A percentile compares a stretch with the other conserved stretches of the same genome.
Evolutionary conservation across 2,888 invertebrate genomes (phyloP).

Genomic region (Physocephala rufipes): DNA sequence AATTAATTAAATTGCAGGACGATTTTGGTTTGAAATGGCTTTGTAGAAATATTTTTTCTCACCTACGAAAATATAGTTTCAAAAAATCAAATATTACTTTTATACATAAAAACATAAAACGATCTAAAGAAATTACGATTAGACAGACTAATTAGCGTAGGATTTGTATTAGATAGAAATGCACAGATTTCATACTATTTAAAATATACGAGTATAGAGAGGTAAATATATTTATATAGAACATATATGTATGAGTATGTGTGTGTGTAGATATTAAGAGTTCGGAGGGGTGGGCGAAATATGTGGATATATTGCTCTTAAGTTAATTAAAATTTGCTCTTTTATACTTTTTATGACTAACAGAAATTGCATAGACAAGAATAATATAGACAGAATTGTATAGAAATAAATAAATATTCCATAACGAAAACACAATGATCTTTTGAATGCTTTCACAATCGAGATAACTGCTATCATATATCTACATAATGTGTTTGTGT

Average conservation of each 20-base stretch:
- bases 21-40: too few relatives aligned
- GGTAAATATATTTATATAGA: too few relatives aligned
- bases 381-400: not conserved
- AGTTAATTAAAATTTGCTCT: not conserved
- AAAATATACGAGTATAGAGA: too few relatives aligned
- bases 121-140: slow-evolving; percentile 65
- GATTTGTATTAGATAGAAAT: not conserved
- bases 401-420: not conserved
- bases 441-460: too few relatives aligned
- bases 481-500: too few relatives aligned
- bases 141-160: not conserved
- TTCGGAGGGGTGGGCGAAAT: not conserved
- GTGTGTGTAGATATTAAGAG: too few relatives aligned
- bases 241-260: too few relatives aligned
- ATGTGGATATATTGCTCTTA: slow-evolving; percentile 5
- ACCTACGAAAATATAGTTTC: too few relatives aligned
- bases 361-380: not conserved
- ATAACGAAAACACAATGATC: not conserved
- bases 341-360: not conserved
- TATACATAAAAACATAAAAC: slow-evolving; percentile 50
- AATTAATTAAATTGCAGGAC: too few relatives aligned
- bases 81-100: too few relatives aligned
- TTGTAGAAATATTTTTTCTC: too few relatives aligned
- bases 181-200: too few relatives aligned
- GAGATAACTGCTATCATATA: not conserved